Evolutionary conservation across 2,797 vertebrate genomes (phyloP), one percentile per base, ranked within the genome.

Genomic region (Siniperca undulata): DNA sequence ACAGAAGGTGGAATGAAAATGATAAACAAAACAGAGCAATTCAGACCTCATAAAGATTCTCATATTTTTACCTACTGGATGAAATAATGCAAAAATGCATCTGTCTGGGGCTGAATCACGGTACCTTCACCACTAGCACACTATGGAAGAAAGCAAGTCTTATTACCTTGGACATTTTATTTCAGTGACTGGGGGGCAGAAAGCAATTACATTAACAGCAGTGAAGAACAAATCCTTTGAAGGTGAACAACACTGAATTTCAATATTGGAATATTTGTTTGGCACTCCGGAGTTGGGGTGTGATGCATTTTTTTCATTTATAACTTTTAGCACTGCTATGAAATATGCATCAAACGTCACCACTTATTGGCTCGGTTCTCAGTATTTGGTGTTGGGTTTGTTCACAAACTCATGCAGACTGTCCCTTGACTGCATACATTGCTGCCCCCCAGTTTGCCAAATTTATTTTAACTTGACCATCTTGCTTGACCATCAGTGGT

Each of bases 171-270:
- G 70, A 84, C 81, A 83, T 85, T 88, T 89, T 80, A 89, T 89
- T 88, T 88, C 79, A 72, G 81, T 81, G 69, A 78, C 90, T 86
- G 78, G 50, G 69, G 70, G 87, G 75, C 80, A 89, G 74, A 89
- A 92, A 91, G 84, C 86, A 92, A 92, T 91, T 91, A 89, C 80
- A 90, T 70, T 88, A 88, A 88, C 86, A 92, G 84, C 86, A 86
- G 76, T 82, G 84, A 88, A 78, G 70, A 90, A 84, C 85, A 91
- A 85, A 85, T 86, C 80, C 89, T 90, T 85, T 83, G 74, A 91
- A 89, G 87, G 83, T 87, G 84, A 89, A 88, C 87, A 87, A 88
- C 70, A 71, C 73, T 69, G 77, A 79, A 86, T 89, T 92, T 92
- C 50, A 89, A 85, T 81, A 82, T 64, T 90, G 60, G 64, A 82